Conservation (phyloP, 2,797 vertebrate species). For the Sternotherus odoratus region DNA sequence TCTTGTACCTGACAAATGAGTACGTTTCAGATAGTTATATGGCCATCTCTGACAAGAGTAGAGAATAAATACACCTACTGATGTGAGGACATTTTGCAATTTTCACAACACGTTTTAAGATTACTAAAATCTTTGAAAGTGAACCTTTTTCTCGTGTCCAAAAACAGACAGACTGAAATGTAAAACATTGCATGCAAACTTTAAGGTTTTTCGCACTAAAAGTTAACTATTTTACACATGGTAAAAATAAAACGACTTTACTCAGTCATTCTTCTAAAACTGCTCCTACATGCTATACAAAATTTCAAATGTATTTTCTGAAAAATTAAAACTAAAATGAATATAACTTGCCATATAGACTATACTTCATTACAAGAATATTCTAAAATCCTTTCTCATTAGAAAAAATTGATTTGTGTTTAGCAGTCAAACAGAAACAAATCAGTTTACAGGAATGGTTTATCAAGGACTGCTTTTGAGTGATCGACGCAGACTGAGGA, state of each 20-base stretch:
- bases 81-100: neutral
- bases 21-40: neutral
- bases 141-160: neutral
- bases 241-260: neutral
- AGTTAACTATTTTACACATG: neutral
- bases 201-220: neutral
- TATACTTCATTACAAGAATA: slow-evolving; percentile 1
- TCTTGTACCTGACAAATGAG: neutral
- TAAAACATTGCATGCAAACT: neutral
- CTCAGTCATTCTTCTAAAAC: neutral
- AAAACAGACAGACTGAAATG: neutral
- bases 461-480: slow-evolving; percentile 97
- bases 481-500: slow-evolving; percentile 93
- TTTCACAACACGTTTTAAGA: neutral
- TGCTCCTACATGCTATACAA: neutral
- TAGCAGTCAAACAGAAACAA: slow-evolving; percentile 92
- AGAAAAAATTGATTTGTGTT: slow-evolving; percentile 51
- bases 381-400: slow-evolving; percentile 49
- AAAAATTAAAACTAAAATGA: neutral
- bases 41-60: no score
- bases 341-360: neutral
- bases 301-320: neutral
- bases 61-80: neutral
- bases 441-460: slow-evolving; percentile 97
- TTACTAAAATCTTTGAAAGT: neutral